These are phyloP conservation scores for Hystrix brachyura DNA, from an alignment of 2,113 vertebrate species.

Conservation along the genomic window DNA sequence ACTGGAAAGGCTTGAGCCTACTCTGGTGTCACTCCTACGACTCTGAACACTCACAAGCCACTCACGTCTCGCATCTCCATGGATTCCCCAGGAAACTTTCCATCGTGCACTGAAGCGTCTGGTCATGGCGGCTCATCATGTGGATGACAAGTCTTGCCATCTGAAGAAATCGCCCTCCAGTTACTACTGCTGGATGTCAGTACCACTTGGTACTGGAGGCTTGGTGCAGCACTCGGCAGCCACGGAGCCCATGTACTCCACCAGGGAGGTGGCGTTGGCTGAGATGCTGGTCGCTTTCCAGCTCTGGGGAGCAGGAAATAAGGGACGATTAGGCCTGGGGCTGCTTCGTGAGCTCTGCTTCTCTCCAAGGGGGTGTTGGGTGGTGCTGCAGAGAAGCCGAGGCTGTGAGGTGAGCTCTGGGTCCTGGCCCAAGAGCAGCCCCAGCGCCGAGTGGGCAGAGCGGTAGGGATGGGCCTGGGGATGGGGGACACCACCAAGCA, in stretches of 20 bases:
- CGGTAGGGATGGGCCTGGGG: no score
- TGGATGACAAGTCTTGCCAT: constrained; percentile 1
- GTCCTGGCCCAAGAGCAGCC: not conserved
- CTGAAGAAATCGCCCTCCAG: not conserved
- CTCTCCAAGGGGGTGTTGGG: accelerated
- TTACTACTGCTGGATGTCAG: not conserved
- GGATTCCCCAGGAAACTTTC: not conserved
- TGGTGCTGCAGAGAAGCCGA: not conserved
- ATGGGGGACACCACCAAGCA: not conserved
- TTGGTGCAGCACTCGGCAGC: not conserved
- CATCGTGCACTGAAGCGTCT: accelerated
- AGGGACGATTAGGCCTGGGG: not conserved
- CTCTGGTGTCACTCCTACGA: no score
- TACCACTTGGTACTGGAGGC: not conserved
- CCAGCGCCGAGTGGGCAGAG: not conserved
- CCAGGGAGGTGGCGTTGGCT: not conserved
- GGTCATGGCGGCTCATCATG: not conserved
- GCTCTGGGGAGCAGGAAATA: not conserved
- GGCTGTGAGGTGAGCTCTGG: not conserved
- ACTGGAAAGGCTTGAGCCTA: not conserved
- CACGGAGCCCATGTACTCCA: not conserved
- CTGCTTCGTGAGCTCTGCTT: not conserved
- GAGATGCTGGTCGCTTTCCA: not conserved
- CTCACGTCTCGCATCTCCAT: not conserved
- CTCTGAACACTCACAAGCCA: constrained; percentile 31